Evolutionary conservation across 2,888 invertebrate species (phyloP), one percentile per base, ranked within the genome.

Genomic region (Halocaridina rubra): DNA sequence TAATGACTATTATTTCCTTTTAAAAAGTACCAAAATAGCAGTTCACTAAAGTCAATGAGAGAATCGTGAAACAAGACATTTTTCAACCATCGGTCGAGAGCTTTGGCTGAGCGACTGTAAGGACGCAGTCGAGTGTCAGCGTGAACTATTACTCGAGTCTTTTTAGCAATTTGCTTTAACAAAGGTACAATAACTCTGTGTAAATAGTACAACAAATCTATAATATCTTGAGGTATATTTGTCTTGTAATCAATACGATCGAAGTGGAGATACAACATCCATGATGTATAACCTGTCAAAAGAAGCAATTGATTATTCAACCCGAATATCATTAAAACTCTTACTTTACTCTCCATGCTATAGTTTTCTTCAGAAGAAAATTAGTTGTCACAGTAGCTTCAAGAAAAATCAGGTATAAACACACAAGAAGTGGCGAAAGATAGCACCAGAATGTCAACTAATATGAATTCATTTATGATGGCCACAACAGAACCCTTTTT

Each of bases 51-150:
- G 69, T 69, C 69, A 29, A 30, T 32, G 10, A 69, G 16, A 30
- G 32, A 69, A 19, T 69, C 16, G 4, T 69, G 69, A 29, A 29
- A 69, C 16, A 69, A 16, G 19, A 32, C 27, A 8, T 69, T 69
- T n/a, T 30, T 69, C 16, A 8, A 19, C 0, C 27, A 19, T 2
- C 16, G 69, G 8, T 69, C 30, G 2, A 10, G 16, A 1, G 29
- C 19, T 0, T 32, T 69, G 19, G 29, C 19, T 2, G n/a, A 16
- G 8, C 30, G 24, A 30, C 69, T 69, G 29, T 27, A 32, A 32
- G 69, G 69, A n/a, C 69, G 69, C 3, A 69, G 69, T 27, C 69
- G 69, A 7, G 69, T 7, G 69, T 69, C 69, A 8, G 69, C 69
- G n/a, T 69, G 69, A 13, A 69, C 29, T n/a, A 69, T 3, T 19